Base-by-base conservation (phyloP, 2,888 invertebrate genomes). In the Acronicta aceris region DNA sequence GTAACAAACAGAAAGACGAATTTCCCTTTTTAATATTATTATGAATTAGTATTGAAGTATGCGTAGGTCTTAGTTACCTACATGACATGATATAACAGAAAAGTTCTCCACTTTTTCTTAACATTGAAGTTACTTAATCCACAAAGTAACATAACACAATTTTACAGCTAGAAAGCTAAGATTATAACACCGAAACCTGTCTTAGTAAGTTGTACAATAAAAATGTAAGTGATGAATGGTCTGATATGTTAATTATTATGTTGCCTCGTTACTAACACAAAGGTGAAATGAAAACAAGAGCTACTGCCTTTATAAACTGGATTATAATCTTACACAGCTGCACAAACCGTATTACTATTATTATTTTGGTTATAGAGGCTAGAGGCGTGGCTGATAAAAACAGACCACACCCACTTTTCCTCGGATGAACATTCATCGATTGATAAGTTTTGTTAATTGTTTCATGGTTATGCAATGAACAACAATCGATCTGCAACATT, bases 81-180 rank as follows among this genome's bases (percentile, higher is more conserved):
- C 33, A 33, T 12, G 3, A 38, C 40, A 25, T 45, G 45, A 45
- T n/a, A 25, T 40, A n/a, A 40, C 4, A 3, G 36, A 16, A 66
- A 55, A 46, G 30, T 59, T 43, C 43, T 16, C 9, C 59, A 67
- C 15, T 16, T 50, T 10, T 13, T 10, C n/a, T 45, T 21, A 56
- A 43, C 41, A 43, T 0, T 59, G 0, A 53, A 25, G 49, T 73
- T 60, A 56, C 62, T 43, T 49, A 62, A 69, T 30, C 38, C 7
- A 17, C 41, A 50, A 54, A 48, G 53, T 57, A 43, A 27, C 21
- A 12, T 13, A 41, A 51, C 48, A 33, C 15, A 41, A 67, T 59
- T 73, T 62, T 70, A 50, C 47, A 52, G 51, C 71, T 70, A 70
- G 74, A 70, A 70, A 70, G 74, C 53, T 57, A 27, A 45, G 5